phyloP scores from a whole-genome alignment of 2,888 invertebrate genomes.

The Latheticus oryzae region DNA sequence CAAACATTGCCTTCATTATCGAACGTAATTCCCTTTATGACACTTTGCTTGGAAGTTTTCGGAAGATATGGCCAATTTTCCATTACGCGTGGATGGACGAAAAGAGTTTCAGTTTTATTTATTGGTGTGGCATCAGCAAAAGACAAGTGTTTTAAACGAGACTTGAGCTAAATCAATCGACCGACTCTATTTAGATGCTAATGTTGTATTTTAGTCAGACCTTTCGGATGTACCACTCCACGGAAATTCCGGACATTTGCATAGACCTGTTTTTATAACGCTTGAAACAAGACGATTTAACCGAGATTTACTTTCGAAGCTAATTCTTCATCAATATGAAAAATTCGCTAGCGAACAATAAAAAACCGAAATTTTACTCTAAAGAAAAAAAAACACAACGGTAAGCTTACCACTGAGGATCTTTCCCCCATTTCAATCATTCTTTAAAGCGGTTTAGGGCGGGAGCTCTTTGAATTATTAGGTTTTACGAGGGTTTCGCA shows the following conservation, averaged over 20 bases:
- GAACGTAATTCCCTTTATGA: constrained; percentile 6
- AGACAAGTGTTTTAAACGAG: constrained; percentile 22
- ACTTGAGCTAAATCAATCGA: constrained; percentile 22
- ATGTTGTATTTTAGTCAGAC: constrained; percentile 10
- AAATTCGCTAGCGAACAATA: too few species aligned
- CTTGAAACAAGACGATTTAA: too few species aligned
- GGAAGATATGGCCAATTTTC: constrained; percentile 14
- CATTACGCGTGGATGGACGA: neutral
- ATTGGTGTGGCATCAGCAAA: constrained; percentile 5
- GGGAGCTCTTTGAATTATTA: constrained; percentile 12
- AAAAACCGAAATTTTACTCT: constrained; percentile 2
- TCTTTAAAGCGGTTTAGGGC: constrained; percentile 5
- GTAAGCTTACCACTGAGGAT: constrained; percentile 5
- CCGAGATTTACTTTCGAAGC: too few species aligned
- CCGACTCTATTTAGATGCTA: constrained; percentile 26
- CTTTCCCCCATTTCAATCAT: constrained; percentile 15
- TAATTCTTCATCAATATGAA: too few species aligned
- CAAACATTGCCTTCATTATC: too few species aligned
- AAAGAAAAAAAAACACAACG: constrained; percentile 4
- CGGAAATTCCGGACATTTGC: too few species aligned
- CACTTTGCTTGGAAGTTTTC: constrained; percentile 5
- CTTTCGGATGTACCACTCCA: too few species aligned
- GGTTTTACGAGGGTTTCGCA: constrained; percentile 11
- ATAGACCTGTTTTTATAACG: too few species aligned
- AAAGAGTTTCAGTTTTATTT: constrained; percentile 20